phyloP scores from a whole-genome alignment of 2,113 vertebrate genomes.

The Lota lota region DNA sequence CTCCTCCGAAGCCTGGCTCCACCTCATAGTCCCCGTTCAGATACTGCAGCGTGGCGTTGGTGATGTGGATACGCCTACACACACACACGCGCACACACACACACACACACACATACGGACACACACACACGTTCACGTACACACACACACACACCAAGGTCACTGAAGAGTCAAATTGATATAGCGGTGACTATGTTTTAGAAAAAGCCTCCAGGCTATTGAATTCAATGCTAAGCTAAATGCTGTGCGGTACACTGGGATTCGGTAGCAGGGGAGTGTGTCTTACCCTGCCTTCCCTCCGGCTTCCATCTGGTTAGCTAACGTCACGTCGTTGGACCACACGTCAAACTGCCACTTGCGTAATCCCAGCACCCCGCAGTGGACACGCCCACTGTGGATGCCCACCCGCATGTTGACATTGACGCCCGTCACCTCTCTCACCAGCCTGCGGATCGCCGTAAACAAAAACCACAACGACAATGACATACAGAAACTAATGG shows the following conservation, averaged over 20 bases:
- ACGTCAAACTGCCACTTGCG: constrained; percentile 98
- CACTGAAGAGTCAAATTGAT: background rate
- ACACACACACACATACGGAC: constrained; percentile 5
- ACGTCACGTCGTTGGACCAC: constrained; percentile 95
- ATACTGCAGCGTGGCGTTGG: constrained; percentile 90
- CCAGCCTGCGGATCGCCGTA: constrained; percentile 84
- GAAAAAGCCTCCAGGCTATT: background rate
- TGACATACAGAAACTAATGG: background rate
- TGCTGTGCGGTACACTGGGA: no score
- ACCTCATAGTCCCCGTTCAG: constrained; percentile 95
- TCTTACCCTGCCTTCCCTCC: constrained; percentile 89
- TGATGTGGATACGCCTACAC: constrained; percentile 91
- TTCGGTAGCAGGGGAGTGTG: background rate
- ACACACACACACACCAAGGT: constrained; percentile 6
- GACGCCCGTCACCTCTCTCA: constrained; percentile 92
- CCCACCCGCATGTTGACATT: constrained; percentile 98
- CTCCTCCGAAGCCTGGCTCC: constrained; percentile 87
- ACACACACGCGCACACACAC: constrained; percentile 15
- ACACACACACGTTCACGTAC: constrained; percentile 11
- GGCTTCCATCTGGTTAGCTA: constrained; percentile 96
- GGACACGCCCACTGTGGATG: constrained; percentile 92
- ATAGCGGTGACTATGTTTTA: background rate
- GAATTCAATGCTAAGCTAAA: background rate
- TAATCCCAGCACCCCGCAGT: constrained; percentile 91
- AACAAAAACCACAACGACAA: background rate